Evolutionary conservation across 2,797 vertebrate genomes (phyloP).

Genomic region (Streptopelia turtur): DNA sequence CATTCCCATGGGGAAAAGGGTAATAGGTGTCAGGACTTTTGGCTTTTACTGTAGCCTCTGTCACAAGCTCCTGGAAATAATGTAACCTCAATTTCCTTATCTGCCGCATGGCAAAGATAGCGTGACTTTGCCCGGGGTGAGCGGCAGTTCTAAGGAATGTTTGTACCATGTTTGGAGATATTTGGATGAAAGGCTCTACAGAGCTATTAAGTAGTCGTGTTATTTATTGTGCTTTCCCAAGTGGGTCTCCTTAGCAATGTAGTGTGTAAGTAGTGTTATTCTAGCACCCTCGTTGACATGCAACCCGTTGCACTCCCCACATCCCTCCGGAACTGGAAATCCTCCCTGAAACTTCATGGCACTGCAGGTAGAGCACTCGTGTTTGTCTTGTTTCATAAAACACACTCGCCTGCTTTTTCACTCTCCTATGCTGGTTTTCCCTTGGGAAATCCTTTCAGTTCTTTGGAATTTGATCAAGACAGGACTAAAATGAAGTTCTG

Average conservation of each 20-base stretch:
- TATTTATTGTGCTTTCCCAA: slow-evolving; percentile 27
- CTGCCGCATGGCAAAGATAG: not conserved
- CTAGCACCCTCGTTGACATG: not conserved
- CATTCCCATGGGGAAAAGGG: not conserved
- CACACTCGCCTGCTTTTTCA: fast-evolving
- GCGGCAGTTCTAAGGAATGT: not conserved
- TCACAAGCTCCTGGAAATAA: not conserved
- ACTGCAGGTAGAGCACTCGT: not conserved
- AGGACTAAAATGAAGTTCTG: not conserved
- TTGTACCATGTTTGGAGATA: not conserved
- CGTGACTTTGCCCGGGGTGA: fast-evolving
- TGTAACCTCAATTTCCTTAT: not conserved
- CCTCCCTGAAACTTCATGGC: fast-evolving
- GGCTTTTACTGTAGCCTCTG: not conserved
- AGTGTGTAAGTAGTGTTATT: not conserved
- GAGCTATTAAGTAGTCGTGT: not conserved
- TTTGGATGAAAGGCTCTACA: not conserved
- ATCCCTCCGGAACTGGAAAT: not conserved
- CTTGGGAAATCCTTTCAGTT: not conserved
- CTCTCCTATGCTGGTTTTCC: not conserved
- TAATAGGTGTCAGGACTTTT: not conserved
- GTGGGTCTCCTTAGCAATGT: not conserved
- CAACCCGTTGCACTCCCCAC: not conserved
- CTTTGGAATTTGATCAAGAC: not conserved
- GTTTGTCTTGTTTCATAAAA: not conserved